Base-by-base conservation (phyloP, 2,797 vertebrate species). In the Neosilurus mollespiculum region DNA sequence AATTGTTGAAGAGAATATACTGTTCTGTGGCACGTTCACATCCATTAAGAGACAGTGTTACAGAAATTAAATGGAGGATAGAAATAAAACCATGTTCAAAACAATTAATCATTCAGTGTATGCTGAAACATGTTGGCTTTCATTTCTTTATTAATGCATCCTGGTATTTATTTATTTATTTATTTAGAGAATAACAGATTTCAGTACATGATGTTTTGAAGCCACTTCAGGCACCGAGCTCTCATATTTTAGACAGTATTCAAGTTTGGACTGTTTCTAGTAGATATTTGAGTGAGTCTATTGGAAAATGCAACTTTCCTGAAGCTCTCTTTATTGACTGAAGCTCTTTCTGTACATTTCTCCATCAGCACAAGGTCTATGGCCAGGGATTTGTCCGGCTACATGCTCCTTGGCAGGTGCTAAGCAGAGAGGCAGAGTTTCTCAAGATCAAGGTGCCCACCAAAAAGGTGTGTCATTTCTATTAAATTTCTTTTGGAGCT, bases 391-490 rank as follows among this genome's bases (percentile, higher is more conserved):
- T 98, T 90, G 95, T 98, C 72, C 95, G 98, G 65, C 94, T 99
- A 80, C 98, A 99, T 0, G 98, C 97, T 0, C 96, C 98, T 0
- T 99, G 98, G 98, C 95, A 95, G 9, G 97, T 98, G 7, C 94
- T 99, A 87, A 96, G 96, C 91, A 94, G 98, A 90, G 98, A 99
- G 92, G 98, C 97, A 0, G 98, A 99, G 91, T 95, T 99, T 86
- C 95, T 99, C 85, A 99, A 98, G 94, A 97, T 99, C 87, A 99
- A 98, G 94, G 96, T 99, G 89, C 98, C 97, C 81, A 99, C 97
- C 37, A 99, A 97, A 93, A 97, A 96, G 94, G 98, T 99, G 92
- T 90, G 91, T 86, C 20, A 43, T 43, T 72, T 67, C 34, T 61
- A 34, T 67, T 73, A 18, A 81, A 65, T 49, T 71, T 8, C 15